Conservation (phyloP, 2,113 vertebrate species). For the Calonectris borealis region DNA sequence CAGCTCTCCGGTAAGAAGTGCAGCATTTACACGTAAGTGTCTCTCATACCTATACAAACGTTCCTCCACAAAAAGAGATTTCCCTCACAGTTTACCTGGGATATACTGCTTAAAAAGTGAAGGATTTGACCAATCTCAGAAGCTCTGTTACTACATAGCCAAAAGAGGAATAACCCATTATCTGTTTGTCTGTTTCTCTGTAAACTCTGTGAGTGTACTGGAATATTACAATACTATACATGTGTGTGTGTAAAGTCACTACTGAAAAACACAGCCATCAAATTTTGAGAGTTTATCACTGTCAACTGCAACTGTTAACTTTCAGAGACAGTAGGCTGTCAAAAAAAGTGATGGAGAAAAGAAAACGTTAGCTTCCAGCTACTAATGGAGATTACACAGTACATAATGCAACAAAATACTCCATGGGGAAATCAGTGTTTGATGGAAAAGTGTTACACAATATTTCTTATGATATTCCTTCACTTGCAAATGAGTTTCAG, state of each 20-base stretch:
- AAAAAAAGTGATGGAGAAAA: not conserved
- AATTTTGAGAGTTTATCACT: not conserved
- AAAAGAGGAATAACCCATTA: not conserved
- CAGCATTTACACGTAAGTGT: not conserved
- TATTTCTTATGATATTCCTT: not conserved
- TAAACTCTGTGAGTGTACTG: not conserved
- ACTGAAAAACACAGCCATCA: not conserved
- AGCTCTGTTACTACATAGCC: not conserved
- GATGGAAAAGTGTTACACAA: not conserved
- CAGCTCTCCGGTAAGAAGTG: not conserved
- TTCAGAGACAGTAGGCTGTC: not conserved
- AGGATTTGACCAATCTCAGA: not conserved
- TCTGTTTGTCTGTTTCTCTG: not conserved
- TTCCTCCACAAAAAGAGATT: not conserved
- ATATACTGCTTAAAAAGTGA: not conserved
- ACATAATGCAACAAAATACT: not conserved
- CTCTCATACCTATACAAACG: not conserved
- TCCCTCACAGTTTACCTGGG: not conserved
- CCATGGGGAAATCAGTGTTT: not conserved
- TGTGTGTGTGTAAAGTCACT: not conserved
- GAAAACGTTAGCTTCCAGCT: not conserved
- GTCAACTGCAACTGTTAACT: not conserved
- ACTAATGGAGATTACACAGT: not conserved
- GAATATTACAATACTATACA: not conserved
- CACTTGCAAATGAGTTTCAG: not conserved